These are phyloP conservation scores for Dascyllus trimaculatus DNA, from an alignment of 2,113 vertebrate species.

Conservation along the genomic window DNA sequence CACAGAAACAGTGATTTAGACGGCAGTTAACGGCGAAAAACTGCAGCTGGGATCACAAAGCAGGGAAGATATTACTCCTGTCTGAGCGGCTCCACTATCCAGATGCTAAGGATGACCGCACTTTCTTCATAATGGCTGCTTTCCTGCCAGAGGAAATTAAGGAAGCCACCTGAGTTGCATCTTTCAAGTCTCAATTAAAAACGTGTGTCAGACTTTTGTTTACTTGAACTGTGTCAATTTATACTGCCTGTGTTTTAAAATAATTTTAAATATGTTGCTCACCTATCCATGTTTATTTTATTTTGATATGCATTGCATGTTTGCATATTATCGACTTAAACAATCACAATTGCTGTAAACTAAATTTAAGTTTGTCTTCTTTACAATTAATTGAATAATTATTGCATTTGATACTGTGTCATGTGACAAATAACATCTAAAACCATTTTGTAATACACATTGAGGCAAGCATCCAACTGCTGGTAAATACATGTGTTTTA, in stretches of 20 bases:
- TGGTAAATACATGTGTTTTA: background rate
- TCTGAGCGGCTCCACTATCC: constrained; percentile 13
- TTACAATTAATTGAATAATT: background rate
- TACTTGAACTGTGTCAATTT: constrained; percentile 1
- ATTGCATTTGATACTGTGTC: background rate
- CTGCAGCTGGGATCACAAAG: constrained; percentile 4
- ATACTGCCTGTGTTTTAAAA: background rate
- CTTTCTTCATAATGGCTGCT: constrained; percentile 16
- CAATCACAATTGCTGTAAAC: background rate
- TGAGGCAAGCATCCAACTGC: too few relatives aligned
- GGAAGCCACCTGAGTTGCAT: constrained; percentile 20
- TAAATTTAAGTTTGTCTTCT: background rate
- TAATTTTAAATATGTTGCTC: background rate
- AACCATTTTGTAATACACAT: background rate
- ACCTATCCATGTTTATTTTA: background rate
- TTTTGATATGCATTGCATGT: background rate
- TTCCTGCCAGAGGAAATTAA: constrained; percentile 41
- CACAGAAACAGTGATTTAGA: background rate
- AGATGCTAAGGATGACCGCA: background rate
- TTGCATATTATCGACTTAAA: constrained; percentile 7
- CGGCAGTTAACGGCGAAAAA: background rate
- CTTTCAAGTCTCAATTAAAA: constrained; percentile 36
- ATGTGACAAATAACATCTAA: background rate
- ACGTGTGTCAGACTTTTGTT: background rate
- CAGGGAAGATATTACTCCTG: background rate